Conservation (phyloP, 2,797 vertebrate genomes). For the Anabacerthia variegaticeps region DNA sequence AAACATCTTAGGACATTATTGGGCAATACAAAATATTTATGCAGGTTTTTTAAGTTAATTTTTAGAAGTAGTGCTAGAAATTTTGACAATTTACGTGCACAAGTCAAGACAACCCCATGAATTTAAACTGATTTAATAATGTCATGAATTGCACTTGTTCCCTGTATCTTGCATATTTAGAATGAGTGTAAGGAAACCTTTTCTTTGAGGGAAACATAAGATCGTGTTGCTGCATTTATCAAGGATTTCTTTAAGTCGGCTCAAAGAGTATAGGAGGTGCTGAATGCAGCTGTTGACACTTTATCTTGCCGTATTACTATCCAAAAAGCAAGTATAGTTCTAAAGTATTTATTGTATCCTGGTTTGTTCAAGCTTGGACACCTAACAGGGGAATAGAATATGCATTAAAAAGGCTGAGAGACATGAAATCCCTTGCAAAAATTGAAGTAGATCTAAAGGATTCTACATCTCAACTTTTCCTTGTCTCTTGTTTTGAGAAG, state of each 20-base stretch:
- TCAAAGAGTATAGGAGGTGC: neutral
- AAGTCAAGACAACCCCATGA: neutral
- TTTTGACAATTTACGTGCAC: neutral
- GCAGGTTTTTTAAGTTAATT: neutral
- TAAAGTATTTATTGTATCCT: neutral
- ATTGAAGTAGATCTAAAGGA: neutral
- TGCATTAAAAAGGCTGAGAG: neutral
- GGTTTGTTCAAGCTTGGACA: neutral
- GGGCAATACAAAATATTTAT: neutral
- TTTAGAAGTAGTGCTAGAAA: neutral
- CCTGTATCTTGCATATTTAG: neutral
- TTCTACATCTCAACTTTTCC: neutral
- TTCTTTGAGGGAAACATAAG: neutral
- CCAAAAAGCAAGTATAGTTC: neutral
- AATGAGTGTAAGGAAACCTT: neutral
- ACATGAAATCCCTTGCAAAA: neutral
- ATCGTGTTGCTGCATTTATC: rapidly evolving
- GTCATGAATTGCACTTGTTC: neutral
- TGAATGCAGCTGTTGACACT: neutral
- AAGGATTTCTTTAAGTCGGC: neutral
- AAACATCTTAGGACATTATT: neutral
- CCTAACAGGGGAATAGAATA: neutral
- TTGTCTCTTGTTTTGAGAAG: neutral
- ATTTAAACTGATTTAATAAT: neutral
- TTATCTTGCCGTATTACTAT: neutral